Percentiles rank a stretch among this genome's conserved stretches.
Conservation (phyloP, 2,888 invertebrate genomes). For the Pseudeuparius sepicola region DNA sequence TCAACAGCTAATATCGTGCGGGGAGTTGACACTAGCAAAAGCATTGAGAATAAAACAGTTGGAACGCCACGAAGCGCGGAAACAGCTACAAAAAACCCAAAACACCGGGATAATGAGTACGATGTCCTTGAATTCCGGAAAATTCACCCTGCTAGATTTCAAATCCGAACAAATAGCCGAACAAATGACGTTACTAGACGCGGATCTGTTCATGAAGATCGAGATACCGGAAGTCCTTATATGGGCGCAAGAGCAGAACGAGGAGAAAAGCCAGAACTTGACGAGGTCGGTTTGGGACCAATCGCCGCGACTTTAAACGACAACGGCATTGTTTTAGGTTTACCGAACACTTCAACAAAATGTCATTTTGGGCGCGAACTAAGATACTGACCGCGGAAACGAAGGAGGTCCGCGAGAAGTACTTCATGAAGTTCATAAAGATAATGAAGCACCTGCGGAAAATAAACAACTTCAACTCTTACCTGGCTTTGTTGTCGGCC, state of each 20-base stretch:
- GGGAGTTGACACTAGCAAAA: slow-evolving; percentile 86
- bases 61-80: slow-evolving; percentile 56
- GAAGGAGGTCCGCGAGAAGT: slow-evolving; percentile 84
- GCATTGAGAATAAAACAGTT: slow-evolving; percentile 81
- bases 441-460: slow-evolving; percentile 97
- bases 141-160: slow-evolving; percentile 72
- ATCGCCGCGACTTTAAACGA: no score
- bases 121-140: slow-evolving; percentile 34
- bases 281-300: no score
- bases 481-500: slow-evolving; percentile 91
- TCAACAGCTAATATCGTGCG: slow-evolving; percentile 83
- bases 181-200: slow-evolving; percentile 95
- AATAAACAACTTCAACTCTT: slow-evolving; percentile 98
- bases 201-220: slow-evolving; percentile 89
- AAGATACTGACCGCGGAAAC: slow-evolving; percentile 88
- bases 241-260: slow-evolving; percentile 96
- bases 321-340: no score
- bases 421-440: slow-evolving; percentile 91
- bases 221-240: slow-evolving; percentile 95
- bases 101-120: slow-evolving; percentile 26
- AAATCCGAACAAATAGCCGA: slow-evolving; percentile 93
- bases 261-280: slow-evolving; percentile 92
- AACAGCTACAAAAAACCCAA: slow-evolving; percentile 23
- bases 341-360: slow-evolving; percentile 98
- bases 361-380: slow-evolving; percentile 96